Conservation (phyloP, 2,113 vertebrate genomes). For the Ariopsis seemanni region DNA sequence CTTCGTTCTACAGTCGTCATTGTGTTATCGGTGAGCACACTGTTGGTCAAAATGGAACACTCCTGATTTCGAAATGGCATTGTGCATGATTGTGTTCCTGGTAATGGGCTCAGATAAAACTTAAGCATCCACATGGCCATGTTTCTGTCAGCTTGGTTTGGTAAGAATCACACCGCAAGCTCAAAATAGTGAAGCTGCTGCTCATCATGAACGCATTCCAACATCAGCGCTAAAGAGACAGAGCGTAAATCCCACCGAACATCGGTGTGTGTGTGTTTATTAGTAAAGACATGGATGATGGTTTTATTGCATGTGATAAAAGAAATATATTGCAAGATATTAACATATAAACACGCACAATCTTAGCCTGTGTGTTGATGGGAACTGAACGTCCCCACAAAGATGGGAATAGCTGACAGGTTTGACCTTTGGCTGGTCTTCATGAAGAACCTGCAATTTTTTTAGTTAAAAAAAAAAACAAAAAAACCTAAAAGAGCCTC, state of each 20-base stretch:
- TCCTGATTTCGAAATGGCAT: background rate
- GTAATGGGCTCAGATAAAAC: background rate
- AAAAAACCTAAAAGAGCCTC: too few relatives aligned
- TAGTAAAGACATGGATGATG: too few relatives aligned
- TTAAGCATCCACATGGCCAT: background rate
- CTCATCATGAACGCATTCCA: slow-evolving; percentile 56
- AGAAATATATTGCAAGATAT: background rate
- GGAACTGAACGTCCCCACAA: background rate
- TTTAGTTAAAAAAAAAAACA: too few relatives aligned
- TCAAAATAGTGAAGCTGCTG: slow-evolving; percentile 43
- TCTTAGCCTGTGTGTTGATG: too few relatives aligned
- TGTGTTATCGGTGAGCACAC: background rate
- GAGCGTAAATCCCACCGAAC: background rate
- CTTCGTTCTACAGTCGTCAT: background rate
- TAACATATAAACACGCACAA: slow-evolving; percentile 23
- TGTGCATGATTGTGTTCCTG: background rate
- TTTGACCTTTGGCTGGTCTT: too few relatives aligned
- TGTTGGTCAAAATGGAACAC: too few relatives aligned
- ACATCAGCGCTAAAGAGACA: slow-evolving; percentile 36
- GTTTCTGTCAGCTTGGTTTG: background rate
- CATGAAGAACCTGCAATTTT: too few relatives aligned
- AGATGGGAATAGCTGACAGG: background rate
- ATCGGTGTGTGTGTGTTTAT: background rate
- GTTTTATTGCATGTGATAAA: background rate
- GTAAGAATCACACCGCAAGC: background rate